Percentiles rank a stretch among this genome's conserved stretches.
Evolutionary conservation across 2,113 vertebrate genomes (phyloP).

Genomic region (Cochlearius cochlearius): DNA sequence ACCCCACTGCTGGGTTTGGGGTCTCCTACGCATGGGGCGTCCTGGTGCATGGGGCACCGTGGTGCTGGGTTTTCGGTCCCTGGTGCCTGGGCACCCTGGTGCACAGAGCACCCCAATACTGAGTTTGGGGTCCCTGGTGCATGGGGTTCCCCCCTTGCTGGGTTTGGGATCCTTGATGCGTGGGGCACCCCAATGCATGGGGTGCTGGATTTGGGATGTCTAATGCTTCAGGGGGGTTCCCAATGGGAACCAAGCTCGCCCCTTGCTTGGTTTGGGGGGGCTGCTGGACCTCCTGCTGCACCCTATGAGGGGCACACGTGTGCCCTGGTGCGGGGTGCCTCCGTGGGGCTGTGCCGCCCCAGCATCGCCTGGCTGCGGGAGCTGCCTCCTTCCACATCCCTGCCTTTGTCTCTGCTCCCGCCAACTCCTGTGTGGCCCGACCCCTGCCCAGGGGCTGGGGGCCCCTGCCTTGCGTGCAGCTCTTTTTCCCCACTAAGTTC

Average conservation of each 20-base stretch:
- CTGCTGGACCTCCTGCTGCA: background rate
- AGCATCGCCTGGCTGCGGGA: background rate
- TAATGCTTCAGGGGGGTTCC: background rate
- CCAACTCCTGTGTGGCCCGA: constrained; percentile 4
- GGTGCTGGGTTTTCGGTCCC: background rate
- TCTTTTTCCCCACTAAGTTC: background rate
- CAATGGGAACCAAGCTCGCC: rapidly evolving
- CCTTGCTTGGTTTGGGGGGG: background rate
- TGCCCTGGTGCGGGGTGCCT: background rate
- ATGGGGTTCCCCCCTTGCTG: background rate
- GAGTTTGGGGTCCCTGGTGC: background rate
- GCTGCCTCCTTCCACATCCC: background rate
- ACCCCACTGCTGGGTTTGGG: background rate
- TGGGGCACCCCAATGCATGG: rapidly evolving
- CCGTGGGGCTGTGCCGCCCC: background rate
- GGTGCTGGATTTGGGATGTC: background rate
- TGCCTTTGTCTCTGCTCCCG: constrained; percentile 58
- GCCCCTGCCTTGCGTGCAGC: background rate
- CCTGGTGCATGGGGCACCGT: rapidly evolving
- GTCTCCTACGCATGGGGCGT: rapidly evolving
- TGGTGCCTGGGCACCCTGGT: background rate
- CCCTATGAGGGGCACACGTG: background rate
- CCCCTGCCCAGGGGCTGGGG: background rate
- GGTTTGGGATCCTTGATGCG: background rate
- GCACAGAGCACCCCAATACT: background rate